Percentiles rank a stretch among this genome's conserved stretches.
Conservation (phyloP, 2,888 invertebrate genomes). For the Cacoxenus indagator region DNA sequence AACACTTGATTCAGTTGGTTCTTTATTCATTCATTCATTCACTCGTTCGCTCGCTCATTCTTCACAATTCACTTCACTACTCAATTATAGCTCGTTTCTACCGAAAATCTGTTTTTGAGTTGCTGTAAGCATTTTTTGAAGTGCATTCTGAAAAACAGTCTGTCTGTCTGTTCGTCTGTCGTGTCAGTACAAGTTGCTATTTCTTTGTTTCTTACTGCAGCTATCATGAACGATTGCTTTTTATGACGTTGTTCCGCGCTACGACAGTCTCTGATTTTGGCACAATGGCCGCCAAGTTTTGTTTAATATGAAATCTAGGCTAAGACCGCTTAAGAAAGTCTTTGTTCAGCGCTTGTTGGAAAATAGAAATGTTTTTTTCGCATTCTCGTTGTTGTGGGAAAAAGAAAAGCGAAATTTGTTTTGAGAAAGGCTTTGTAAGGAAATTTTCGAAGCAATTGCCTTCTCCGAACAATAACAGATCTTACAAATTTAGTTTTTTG, state of each 20-base stretch:
- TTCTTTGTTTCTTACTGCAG: neutral
- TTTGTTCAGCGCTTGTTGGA: neutral
- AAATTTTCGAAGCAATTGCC: no score
- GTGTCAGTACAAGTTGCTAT: neutral
- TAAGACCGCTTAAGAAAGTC: neutral
- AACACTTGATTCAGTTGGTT: neutral
- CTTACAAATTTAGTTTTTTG: no score
- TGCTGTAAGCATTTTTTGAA: slow-evolving; percentile 47
- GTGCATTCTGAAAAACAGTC: slow-evolving; percentile 29
- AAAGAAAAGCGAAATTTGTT: no score
- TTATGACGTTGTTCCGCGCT: neutral
- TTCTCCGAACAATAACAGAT: no score
- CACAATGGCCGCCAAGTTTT: neutral
- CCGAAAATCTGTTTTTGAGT: slow-evolving; percentile 45
- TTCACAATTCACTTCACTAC: slow-evolving; percentile 1
- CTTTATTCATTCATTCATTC: neutral
- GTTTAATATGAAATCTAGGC: neutral
- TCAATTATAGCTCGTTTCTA: slow-evolving; percentile 5
- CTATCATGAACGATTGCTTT: neutral
- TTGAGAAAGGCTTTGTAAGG: neutral
- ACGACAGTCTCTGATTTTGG: neutral
- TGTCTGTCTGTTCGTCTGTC: neutral
- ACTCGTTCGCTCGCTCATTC: slow-evolving; percentile 4
- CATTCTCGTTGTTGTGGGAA: no score
- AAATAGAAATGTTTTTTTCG: neutral